phyloP scores from a whole-genome alignment of 2,888 invertebrate species.

The Chorisops tibialis region DNA sequence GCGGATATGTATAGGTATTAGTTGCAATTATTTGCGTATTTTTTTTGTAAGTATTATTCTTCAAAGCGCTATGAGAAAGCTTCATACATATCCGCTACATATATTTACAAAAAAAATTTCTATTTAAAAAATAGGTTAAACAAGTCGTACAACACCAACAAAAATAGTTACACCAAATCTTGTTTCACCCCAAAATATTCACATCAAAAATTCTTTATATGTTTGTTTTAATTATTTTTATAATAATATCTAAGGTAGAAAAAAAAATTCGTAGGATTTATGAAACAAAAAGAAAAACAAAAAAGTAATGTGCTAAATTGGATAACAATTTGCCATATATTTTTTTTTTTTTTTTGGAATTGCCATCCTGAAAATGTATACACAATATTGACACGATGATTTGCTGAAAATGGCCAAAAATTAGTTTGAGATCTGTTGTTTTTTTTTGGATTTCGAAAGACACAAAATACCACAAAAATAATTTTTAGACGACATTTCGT shows the following conservation, averaged over 20 bases:
- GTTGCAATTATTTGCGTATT: no score
- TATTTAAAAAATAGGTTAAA: no score
- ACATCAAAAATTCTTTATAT: no score
- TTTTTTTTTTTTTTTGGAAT: constrained; percentile 13
- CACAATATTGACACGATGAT: constrained; percentile 9
- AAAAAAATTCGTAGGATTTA: constrained; percentile 18
- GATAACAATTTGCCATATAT: not conserved
- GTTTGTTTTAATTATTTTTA: no score
- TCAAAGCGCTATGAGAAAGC: no score
- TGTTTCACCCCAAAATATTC: no score
- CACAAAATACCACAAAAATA: constrained; percentile 16
- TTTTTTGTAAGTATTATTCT: no score
- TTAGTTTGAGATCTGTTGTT: not conserved
- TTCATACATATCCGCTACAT: no score
- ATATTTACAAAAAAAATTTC: no score
- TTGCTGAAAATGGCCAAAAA: constrained; percentile 26
- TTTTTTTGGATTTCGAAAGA: not conserved
- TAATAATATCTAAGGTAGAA: not conserved
- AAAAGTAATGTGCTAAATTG: not conserved
- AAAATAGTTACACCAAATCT: no score
- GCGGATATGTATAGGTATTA: no score
- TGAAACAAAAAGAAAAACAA: constrained; percentile 2
- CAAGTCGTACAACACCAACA: no score
- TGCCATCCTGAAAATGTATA: constrained; percentile 14
- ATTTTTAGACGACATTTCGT: not conserved